Percentiles rank a stretch among this genome's conserved stretches.
phyloP scores from a whole-genome alignment of 2,797 vertebrate genomes.

The Uromys caudimaculatus region DNA sequence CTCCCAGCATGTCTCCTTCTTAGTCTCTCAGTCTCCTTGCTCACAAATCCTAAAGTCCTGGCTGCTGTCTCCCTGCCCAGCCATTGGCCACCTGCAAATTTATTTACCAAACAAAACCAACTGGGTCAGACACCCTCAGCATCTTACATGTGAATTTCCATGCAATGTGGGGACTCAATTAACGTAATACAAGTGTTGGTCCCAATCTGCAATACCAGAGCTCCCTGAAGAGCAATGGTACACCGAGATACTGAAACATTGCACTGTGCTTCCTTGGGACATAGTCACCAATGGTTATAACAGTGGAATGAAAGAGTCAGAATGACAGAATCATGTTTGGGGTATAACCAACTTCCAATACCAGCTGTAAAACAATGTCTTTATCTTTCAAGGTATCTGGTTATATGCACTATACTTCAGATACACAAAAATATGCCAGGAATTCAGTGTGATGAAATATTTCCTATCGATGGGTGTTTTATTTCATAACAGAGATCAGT shows the following conservation, averaged over 20 bases:
- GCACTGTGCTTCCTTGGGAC: neutral
- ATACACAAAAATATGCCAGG: conserved; percentile 7
- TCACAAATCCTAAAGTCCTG: neutral
- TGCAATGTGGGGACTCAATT: neutral
- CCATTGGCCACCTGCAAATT: neutral
- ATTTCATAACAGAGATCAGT: neutral
- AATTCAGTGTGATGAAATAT: conserved; percentile 22
- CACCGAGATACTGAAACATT: neutral
- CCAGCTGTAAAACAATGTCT: neutral
- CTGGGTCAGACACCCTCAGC: neutral
- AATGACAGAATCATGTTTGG: neutral
- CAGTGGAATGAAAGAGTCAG: neutral
- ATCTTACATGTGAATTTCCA: neutral
- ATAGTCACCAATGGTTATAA: neutral
- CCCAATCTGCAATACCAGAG: neutral
- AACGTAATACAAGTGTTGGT: neutral
- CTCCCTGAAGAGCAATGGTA: neutral
- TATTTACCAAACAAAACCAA: neutral
- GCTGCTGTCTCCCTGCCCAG: neutral
- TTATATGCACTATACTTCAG: neutral
- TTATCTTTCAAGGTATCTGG: conserved; percentile 25
- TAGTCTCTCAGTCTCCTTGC: neutral
- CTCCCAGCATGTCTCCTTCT: neutral
- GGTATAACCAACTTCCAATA: neutral
- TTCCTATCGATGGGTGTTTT: neutral